Percentiles rank a stretch among this genome's conserved stretches.
phyloP scores from a whole-genome alignment of 2,797 vertebrate species.

The Luscinia luscinia region DNA sequence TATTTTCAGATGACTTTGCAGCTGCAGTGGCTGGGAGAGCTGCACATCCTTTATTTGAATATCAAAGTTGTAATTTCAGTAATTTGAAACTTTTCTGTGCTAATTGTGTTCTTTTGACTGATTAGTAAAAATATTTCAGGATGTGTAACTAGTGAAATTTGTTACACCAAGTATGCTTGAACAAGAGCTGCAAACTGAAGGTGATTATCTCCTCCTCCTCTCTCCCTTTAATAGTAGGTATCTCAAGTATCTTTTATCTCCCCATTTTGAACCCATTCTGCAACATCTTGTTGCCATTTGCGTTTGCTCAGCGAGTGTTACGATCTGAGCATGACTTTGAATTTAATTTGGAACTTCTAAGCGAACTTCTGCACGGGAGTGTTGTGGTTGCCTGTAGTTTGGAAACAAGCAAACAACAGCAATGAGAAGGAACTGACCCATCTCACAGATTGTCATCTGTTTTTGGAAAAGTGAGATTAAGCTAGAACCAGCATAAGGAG shows the following conservation, averaged over 20 bases:
- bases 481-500: neutral
- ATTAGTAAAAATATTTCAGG: neutral
- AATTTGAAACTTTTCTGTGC: neutral
- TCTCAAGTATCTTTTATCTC: neutral
- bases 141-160: neutral
- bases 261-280: neutral
- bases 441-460: neutral
- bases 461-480: neutral
- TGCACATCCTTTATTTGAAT: constrained; percentile 9
- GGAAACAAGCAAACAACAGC: neutral
- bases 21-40: neutral
- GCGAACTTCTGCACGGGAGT: neutral
- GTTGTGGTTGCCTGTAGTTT: neutral
- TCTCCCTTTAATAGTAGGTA: neutral
- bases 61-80: neutral
- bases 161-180: neutral
- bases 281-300: constrained; percentile 1
- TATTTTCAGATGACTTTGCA: constrained; percentile 17
- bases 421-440: neutral
- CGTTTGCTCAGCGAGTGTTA: neutral
- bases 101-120: neutral
- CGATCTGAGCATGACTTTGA: neutral
- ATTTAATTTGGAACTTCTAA: neutral
- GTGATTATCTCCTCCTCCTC: neutral
- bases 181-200: neutral